These are phyloP conservation scores for Glossosoma conforme DNA, from an alignment of 1,140 invertebrate species.

Conservation along the genomic window DNA sequence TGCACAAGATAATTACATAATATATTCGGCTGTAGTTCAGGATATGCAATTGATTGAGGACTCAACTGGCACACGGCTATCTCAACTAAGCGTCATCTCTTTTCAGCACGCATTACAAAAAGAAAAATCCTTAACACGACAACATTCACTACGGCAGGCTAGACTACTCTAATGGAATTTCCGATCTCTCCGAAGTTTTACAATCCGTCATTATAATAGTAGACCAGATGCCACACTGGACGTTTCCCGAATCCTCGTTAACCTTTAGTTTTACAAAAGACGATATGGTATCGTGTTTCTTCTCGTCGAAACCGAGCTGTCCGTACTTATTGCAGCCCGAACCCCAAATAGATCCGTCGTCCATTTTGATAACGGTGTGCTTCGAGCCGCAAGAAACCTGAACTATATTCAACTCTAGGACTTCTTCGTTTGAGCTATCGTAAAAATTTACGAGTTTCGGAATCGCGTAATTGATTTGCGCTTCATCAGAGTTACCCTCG, in stretches of 20 bases:
- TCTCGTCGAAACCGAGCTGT: constrained; percentile 60
- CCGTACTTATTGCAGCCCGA: constrained; percentile 71
- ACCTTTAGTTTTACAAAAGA: constrained; percentile 30
- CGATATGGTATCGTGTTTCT: constrained; percentile 29
- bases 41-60: too few relatives aligned
- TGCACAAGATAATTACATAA: too few relatives aligned
- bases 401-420: constrained; percentile 45
- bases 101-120: too few relatives aligned
- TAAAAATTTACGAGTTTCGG: constrained; percentile 54
- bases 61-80: too few relatives aligned
- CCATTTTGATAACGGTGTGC: constrained; percentile 59
- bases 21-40: too few relatives aligned
- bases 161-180: too few relatives aligned
- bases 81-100: too few relatives aligned
- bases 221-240: constrained; percentile 10
- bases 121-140: too few relatives aligned
- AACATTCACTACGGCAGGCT: too few relatives aligned
- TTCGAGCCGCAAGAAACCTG: constrained; percentile 62
- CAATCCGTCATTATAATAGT: constrained; percentile 1
- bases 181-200: too few relatives aligned
- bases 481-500: neutral
- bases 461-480: constrained; percentile 38
- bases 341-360: constrained; percentile 60
- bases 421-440: constrained; percentile 42
- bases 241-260: neutral